Percentiles rank a stretch among this genome's conserved stretches.
Conservation (phyloP, 64 coral and sea anemone species). For the Stichodactyla helianthus region DNA sequence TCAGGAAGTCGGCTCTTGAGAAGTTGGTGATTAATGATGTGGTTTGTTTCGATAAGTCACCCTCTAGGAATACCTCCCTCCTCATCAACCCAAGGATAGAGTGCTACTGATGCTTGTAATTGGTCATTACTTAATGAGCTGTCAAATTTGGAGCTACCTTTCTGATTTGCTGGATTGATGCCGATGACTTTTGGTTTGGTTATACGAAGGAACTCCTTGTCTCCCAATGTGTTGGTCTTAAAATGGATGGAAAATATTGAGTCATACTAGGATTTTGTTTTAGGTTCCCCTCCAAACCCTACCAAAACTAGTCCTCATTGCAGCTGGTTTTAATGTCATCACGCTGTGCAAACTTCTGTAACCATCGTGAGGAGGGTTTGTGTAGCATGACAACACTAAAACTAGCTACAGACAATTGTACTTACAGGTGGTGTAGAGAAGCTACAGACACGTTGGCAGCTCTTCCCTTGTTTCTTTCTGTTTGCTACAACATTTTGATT, state of each 20-base stretch:
- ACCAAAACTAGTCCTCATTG: no score
- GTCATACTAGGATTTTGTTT: background rate
- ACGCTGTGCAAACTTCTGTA: no score
- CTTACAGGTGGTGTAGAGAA: background rate
- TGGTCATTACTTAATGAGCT: background rate
- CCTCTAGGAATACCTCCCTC: background rate
- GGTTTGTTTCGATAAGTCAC: background rate
- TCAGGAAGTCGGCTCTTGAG: slow-evolving; percentile 1
- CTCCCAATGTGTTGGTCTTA: slow-evolving; percentile 18
- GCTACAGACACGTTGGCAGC: background rate
- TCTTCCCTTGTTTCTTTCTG: background rate
- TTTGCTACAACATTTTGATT: background rate
- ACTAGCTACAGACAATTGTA: background rate
- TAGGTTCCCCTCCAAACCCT: background rate
- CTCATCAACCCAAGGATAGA: slow-evolving; percentile 5
- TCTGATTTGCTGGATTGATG: slow-evolving; percentile 22
- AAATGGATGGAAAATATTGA: background rate
- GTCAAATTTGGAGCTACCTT: background rate
- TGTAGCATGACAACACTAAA: no score
- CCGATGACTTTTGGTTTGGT: slow-evolving; percentile 34
- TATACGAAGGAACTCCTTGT: slow-evolving; percentile 75
- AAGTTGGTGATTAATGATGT: background rate
- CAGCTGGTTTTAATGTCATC: no score
- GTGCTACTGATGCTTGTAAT: background rate
- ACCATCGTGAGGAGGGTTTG: no score